Percentiles rank a stretch among this genome's conserved stretches.
These are phyloP conservation scores for Dynastes maya DNA, from an alignment of 2,888 invertebrate genomes.

Conservation along the genomic window DNA sequence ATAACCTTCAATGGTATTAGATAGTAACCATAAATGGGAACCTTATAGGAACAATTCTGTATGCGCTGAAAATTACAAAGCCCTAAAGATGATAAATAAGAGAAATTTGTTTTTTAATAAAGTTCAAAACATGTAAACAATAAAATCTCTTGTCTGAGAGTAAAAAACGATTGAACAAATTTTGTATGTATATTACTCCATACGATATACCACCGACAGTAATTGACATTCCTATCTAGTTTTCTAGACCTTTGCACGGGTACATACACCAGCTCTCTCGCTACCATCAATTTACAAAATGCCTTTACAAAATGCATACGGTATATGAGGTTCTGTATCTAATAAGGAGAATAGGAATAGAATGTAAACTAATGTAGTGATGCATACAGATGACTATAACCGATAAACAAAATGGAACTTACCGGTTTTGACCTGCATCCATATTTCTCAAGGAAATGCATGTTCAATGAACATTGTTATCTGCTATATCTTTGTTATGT, in stretches of 20 bases:
- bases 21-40: too few relatives aligned
- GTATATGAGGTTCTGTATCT: neutral
- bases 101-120: too few relatives aligned
- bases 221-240: slow-evolving; percentile 21
- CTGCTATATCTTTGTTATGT: neutral
- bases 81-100: too few relatives aligned
- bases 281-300: too few relatives aligned
- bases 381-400: slow-evolving; percentile 6
- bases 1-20: too few relatives aligned
- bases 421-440: slow-evolving; percentile 27
- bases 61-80: too few relatives aligned
- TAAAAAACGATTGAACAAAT: too few relatives aligned
- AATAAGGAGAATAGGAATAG: slow-evolving; percentile 7
- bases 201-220: neutral
- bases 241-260: slow-evolving; percentile 16
- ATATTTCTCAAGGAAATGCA: slow-evolving; percentile 12
- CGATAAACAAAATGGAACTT: slow-evolving; percentile 26
- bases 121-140: too few relatives aligned
- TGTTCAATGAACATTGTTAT: slow-evolving; percentile 1
- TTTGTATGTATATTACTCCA: too few relatives aligned
- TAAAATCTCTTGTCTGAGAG: too few relatives aligned
- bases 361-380: neutral
- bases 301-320: neutral
- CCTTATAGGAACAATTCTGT: too few relatives aligned
- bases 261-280: slow-evolving; percentile 1